Base-by-base conservation (phyloP, 2,888 invertebrate species). In the Drosophila engyochracea region DNA sequence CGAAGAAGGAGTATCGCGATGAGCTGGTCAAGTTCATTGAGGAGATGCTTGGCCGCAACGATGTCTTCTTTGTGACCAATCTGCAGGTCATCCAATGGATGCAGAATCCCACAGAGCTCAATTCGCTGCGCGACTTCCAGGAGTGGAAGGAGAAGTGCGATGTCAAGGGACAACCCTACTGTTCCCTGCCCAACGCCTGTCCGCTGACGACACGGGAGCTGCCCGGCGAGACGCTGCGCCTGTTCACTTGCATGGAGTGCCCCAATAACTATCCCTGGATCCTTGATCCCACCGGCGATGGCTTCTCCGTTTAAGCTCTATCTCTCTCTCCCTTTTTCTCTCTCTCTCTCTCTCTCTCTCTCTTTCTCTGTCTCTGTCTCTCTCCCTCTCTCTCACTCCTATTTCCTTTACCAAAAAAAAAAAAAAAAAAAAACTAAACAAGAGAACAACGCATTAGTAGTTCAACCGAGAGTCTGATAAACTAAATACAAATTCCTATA, bases 71-170 rank as follows among this genome's bases (percentile, higher is more conserved):
- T 93, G 97, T 97, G 76, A 98, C 97, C 73, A 96, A 97, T 95
- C 95, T 97, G 85, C 95, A 97, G 95, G 98, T 98, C 35, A 97
- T 98, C 91, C 97, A 98, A 94, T 98, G 98, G 98, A 98, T 98
- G 97, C 98, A 98, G 94, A 97, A 97, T 90, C 98, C 98, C 65
- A 97, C 97, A 37, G 98, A 98, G 93, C 92, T 98, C 81, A 96
- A 97, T 55, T 96, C 96, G 44, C 95, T 98, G 59, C 95, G 97
- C 85, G 98, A 98, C 92, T 98, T 98, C 96, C 96, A 97, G 89
- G 97, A 98, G 93, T 98, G 98, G 98, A 98, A 98, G 94, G 98
- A 98, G 90, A 97, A 97, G 93, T 98, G 98, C 94, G 98, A 98
- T 92, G 97, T 98, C 78, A 98, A 98, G 94, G 98, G 98, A 66